Base-by-base conservation (phyloP, 1,140 invertebrate genomes). In the Oscheius sp. region DNA sequence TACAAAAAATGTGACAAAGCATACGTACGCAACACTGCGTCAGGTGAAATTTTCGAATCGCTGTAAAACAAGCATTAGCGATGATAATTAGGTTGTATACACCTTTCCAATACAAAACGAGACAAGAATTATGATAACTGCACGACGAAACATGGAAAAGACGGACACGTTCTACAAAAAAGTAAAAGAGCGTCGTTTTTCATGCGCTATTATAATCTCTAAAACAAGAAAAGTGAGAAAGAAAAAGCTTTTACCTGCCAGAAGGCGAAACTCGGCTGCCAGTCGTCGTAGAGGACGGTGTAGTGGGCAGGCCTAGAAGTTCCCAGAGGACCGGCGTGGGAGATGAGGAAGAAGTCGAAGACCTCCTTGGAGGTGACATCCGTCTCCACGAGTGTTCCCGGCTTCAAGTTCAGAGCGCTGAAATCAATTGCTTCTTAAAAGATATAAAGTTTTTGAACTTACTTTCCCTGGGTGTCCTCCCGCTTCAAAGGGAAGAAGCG, bases 291-390 rank as follows among this genome's bases (percentile, higher is more conserved):
- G 1, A 71, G 58, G 1, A 71, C 68, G 26, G 31, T 42, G 58
- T 62, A 62, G 36, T 71, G 68, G 18, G 67, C 32, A 1, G 67
- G 67, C 0, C 67, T 46, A 20, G 18, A n/a, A 1, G 31, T 2
- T 10, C 67, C 67, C 1, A 20, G 18, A 2, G 42, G 2, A 4
- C 49, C 49, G 13, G 31, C 20, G 26, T 68, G 67, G 2, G 46
- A 20, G 18, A n/a, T 3, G 1, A 68, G 49, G 67, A 55, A 68
- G 52, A 68, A 68, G 13, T 68, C 67, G 20, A 46, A 68, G 31
- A 46, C 55, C 2, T 68, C 23, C 1, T 59, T 49, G 1, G 67
- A 46, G 23, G 67, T 68, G 15, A 68, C 67, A 0, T 31, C 15
- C 3, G 29, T 34, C 20, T 68, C 67, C 1, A 68, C 34, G 1